Percentiles rank a stretch among this genome's conserved stretches.
Conservation (phyloP, 2,797 vertebrate species). For the Mus spretus region DNA sequence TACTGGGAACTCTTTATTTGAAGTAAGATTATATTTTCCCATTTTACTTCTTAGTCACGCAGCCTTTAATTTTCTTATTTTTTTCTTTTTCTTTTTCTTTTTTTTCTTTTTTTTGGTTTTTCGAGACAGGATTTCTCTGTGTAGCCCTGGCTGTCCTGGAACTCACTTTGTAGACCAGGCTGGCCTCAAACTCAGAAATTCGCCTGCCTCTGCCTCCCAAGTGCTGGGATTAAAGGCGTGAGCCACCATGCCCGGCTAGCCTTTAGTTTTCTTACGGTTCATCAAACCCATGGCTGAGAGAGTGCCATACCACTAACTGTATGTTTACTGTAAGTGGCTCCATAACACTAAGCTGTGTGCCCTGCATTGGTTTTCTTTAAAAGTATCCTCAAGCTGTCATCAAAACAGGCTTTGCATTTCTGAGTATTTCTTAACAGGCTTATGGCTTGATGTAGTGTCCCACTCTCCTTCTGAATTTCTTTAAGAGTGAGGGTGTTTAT, state of each 20-base stretch:
- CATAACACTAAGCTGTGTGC: fast-evolving
- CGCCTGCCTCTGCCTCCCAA: too few species aligned
- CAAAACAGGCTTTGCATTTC: background rate
- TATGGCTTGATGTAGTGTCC: slow-evolving; percentile 3
- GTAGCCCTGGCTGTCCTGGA: too few species aligned
- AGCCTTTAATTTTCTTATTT: background rate
- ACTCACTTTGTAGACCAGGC: too few species aligned
- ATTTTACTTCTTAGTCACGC: background rate
- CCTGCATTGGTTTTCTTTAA: background rate
- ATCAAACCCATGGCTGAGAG: background rate
- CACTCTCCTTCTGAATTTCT: background rate
- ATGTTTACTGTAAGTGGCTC: background rate
- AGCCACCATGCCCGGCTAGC: too few species aligned
- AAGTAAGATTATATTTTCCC: background rate
- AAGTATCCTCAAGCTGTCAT: background rate
- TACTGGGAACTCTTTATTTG: background rate
- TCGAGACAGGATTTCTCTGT: too few species aligned
- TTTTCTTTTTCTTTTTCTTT: too few species aligned
- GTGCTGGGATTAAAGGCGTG: too few species aligned
- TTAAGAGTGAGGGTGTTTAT: background rate
- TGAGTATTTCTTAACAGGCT: background rate
- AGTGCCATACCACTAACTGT: background rate
- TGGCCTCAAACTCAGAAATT: too few species aligned
- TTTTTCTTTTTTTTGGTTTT: too few species aligned
- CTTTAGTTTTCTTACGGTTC: background rate